These are phyloP conservation scores for Mactromeris polynyma DNA, from an alignment of 2,888 invertebrate species.

Conservation along the genomic window DNA sequence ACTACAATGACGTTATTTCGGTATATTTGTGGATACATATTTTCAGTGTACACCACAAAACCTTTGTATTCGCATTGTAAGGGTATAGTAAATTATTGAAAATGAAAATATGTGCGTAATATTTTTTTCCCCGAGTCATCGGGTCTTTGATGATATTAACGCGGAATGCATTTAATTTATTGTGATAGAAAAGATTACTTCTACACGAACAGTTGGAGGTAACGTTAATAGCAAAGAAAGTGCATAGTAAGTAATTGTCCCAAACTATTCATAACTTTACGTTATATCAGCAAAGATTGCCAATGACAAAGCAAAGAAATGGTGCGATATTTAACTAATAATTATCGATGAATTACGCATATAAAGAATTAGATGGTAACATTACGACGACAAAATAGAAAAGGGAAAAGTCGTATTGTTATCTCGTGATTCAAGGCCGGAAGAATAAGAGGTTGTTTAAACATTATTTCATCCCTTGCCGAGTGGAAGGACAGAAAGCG, in stretches of 20 bases:
- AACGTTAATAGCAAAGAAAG: background rate
- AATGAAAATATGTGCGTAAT: background rate
- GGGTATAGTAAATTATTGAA: background rate
- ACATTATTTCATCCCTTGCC: constrained; percentile 43
- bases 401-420: background rate
- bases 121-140: background rate
- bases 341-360: background rate
- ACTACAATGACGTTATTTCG: background rate
- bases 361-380: background rate
- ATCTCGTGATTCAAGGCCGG: background rate
- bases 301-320: background rate
- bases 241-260: background rate
- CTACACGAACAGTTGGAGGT: constrained; percentile 1
- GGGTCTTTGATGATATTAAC: background rate
- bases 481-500: constrained; percentile 3
- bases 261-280: background rate
- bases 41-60: background rate
- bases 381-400: background rate
- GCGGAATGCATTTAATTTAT: background rate
- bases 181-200: background rate
- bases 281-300: background rate
- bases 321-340: constrained; percentile 7
- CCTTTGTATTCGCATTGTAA: background rate
- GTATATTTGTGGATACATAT: background rate
- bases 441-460: constrained; percentile 37